These are phyloP conservation scores for Coelogynopora nodosa DNA, from an alignment of 2,888 invertebrate species.

Conservation along the genomic window DNA sequence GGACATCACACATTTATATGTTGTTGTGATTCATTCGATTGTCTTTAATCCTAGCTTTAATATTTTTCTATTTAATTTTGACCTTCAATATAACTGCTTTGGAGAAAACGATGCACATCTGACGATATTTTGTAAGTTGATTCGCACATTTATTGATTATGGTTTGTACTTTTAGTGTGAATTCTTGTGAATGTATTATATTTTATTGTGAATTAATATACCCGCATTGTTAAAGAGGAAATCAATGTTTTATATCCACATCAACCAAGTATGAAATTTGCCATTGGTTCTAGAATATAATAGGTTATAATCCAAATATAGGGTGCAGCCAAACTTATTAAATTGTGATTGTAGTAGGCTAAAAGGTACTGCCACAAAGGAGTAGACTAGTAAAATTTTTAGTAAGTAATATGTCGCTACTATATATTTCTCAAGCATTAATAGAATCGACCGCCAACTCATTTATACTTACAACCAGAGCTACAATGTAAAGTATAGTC, in stretches of 20 bases:
- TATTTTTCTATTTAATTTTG: not conserved
- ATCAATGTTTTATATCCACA: not conserved
- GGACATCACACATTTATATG: no score
- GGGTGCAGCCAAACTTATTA: no score
- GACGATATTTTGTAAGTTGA: not conserved
- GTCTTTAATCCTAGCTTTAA: no score
- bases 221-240: not conserved
- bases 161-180: not conserved
- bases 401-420: no score
- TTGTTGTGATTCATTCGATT: no score
- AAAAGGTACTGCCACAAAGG: no score
- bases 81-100: not conserved
- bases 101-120: not conserved
- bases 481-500: not conserved
- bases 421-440: not conserved
- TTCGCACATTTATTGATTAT: not conserved
- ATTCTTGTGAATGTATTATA: not conserved
- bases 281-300: not conserved
- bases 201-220: no score
- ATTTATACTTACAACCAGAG: not conserved
- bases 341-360: no score
- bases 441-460: not conserved
- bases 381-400: no score
- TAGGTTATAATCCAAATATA: no score
- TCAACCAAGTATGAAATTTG: not conserved